Percentiles rank a stretch among this genome's conserved stretches.
phyloP scores from a whole-genome alignment of 92 coral and sea anemone genomes.

The Metridium senile region DNA sequence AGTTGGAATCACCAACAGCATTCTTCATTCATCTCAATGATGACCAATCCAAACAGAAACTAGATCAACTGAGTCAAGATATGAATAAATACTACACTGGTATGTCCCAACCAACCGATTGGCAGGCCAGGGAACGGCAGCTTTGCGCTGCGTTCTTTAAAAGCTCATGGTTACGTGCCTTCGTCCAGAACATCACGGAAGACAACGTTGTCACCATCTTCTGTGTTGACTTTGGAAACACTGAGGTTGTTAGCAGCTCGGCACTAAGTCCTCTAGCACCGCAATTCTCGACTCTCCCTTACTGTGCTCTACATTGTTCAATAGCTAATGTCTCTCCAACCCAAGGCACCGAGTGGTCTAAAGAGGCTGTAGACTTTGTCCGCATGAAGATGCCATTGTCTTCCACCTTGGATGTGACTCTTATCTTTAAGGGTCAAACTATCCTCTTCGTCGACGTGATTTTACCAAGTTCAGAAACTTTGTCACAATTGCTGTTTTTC shows the following conservation, averaged over 20 bases:
- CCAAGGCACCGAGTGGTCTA: slow-evolving; percentile 61
- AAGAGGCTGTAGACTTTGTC: slow-evolving; percentile 57
- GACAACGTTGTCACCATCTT: slow-evolving; percentile 43
- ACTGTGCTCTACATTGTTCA: slow-evolving; percentile 76
- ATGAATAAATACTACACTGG: slow-evolving; percentile 49
- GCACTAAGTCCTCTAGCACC: slow-evolving; percentile 66
- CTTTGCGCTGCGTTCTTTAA: slow-evolving; percentile 35
- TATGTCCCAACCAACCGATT: slow-evolving; percentile 18
- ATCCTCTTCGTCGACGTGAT: slow-evolving; percentile 60
- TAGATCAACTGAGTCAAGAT: slow-evolving; percentile 33
- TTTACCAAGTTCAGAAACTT: slow-evolving; percentile 23
- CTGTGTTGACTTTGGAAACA: slow-evolving; percentile 88
- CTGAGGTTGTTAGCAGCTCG: slow-evolving; percentile 46
- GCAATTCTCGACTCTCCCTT: slow-evolving; percentile 47
- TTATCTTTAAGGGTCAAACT: slow-evolving; percentile 34
- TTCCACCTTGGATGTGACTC: slow-evolving; percentile 22
- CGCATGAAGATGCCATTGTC: slow-evolving; percentile 53
- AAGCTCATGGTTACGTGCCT: slow-evolving; percentile 78
- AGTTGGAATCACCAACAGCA: slow-evolving; percentile 26
- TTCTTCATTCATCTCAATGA: slow-evolving; percentile 49
- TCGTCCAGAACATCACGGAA: slow-evolving; percentile 43
- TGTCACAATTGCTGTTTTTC: slow-evolving; percentile 21
- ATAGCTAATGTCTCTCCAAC: slow-evolving; percentile 53
- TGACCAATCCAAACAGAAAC: slow-evolving; percentile 17
- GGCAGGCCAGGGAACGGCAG: slow-evolving; percentile 36